Base-by-base conservation (phyloP, 2,797 vertebrate genomes). In the Lacerta bilineata region DNA sequence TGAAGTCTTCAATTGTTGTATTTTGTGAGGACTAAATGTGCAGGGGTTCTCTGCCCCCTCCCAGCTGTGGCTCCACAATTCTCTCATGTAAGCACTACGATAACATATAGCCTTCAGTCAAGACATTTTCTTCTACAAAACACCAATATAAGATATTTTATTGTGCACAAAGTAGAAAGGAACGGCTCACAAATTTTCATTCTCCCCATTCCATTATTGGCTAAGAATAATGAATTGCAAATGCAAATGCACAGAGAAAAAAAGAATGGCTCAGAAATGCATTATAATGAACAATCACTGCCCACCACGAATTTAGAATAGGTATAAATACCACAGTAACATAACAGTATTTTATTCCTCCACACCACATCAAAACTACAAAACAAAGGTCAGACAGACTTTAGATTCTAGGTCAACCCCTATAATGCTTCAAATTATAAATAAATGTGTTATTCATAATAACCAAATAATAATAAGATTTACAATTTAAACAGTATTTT, bases 261-360 rank as follows among this genome's bases (percentile, higher is more conserved):
- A 50, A 50, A n/a, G 46, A 86, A 90, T 64, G 1, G 59, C 88
- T 88, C 39, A 5, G 88, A 81, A 55, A 13, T 69, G 25, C 59
- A 86, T 77, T 81, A 68, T n/a, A 85, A 88, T 86, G 55, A 92
- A 27, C 9, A 85, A 87, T 25, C 1, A 33, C 18, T 82, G 88
- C 88, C 1, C 86, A 85, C 3, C 36, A 23, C 46, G 85, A 80
- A 27, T 68, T 68, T 89, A 89, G 69, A 87, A 84, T 85, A 6
- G 46, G 80, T 90, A 66, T 84, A 43, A 87, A 59, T 90, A 27
- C 5, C 8, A 88, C n/a, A 79, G 43, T 85, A 89, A 72, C 3
- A 1, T 36, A 61, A 75, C 1, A 64, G 3, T 25, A 0, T 50
- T 84, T 23, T 89, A 84, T 2, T 5, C 84, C 29, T 79, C 79